Base-by-base conservation (phyloP, 1,140 invertebrate genomes). In the Drosophila sp. region DNA sequence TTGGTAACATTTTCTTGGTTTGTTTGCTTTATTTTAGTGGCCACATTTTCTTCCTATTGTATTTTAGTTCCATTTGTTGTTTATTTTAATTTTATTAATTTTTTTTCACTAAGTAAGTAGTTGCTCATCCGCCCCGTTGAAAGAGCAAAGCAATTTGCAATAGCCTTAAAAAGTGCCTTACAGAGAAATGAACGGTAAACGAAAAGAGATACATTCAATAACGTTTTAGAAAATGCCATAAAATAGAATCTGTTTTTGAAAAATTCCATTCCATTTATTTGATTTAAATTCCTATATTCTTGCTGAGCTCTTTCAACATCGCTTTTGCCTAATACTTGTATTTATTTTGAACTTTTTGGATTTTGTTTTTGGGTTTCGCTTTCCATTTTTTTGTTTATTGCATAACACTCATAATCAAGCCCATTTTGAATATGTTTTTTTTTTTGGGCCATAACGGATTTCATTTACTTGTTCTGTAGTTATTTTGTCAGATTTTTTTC, bases 91-190 rank as follows among this genome's bases (percentile, higher is more conserved):
- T 38, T 56, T 44, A 60, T 50, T 58, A 55, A 27, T 1, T 3
- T 10, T 10, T 44, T 25, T 27, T 50, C 8, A 50, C 23, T 50
- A 27, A 50, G 44, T 50, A 50, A 25, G 25, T 50, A 27, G 44
- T 50, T 50, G 44, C 23, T 33, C 25, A 25, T 41, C 23, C 60
- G 41, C 47, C 66, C 55, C 27, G 72, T 72, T 76, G 71, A 72
- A 82, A 73, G 61, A 71, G 77, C 81, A 61, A 74, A 80, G 23
- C 17, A 33, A 64, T 66, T 74, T 60, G 60, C 32, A 68, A 47
- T 72, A 71, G 61, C 58, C 62, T 80, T 60, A 44, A 75, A 68
- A 71, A 69, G 72, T 67, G 68, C 57, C 23, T 50, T 41, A 11
- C 17, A 17, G 17, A 17, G 17, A 70, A 76, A 30, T 50, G 40